Conservation (phyloP, 2,797 vertebrate species). For the Aulostomus chinensis region DNA sequence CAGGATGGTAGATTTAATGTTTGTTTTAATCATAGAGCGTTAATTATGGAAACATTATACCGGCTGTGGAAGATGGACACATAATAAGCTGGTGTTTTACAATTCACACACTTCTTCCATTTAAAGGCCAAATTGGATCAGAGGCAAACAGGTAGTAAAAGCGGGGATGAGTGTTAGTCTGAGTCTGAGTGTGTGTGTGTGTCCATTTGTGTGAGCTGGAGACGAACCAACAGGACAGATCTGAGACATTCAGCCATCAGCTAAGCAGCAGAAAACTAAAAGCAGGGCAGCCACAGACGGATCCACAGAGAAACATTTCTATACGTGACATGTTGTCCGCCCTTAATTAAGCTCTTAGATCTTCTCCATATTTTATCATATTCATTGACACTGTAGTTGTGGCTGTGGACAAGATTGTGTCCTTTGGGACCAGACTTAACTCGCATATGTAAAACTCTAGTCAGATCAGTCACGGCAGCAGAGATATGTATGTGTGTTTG, state of each 20-base stretch:
- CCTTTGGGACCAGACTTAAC: slow-evolving; percentile 10
- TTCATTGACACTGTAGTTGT: slow-evolving; percentile 24
- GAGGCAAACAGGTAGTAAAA: slow-evolving; percentile 2
- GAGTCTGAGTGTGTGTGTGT: slow-evolving; percentile 3
- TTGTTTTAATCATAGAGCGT: too few relatives aligned
- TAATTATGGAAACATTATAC: too few relatives aligned
- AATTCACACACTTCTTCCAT: too few relatives aligned
- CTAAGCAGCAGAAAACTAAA: slow-evolving; percentile 46
- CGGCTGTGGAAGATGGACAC: too few relatives aligned
- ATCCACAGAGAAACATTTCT: slow-evolving; percentile 56
- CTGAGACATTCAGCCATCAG: slow-evolving; percentile 63
- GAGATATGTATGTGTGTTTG: slow-evolving; percentile 9
- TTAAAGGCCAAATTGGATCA: slow-evolving; percentile 35
- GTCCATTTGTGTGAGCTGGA: slow-evolving; percentile 30
- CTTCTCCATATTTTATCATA: slow-evolving; percentile 63
- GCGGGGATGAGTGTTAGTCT: background rate
- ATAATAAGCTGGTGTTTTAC: too few relatives aligned
- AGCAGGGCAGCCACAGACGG: slow-evolving; percentile 67
- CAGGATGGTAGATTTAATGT: too few relatives aligned
- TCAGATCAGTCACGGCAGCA: slow-evolving; percentile 16
- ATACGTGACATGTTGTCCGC: slow-evolving; percentile 54
- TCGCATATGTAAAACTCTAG: slow-evolving; percentile 23
- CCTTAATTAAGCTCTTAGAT: slow-evolving; percentile 62
- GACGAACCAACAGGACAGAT: slow-evolving; percentile 57
- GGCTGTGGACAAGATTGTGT: slow-evolving; percentile 10